Conservation (phyloP, 2,797 vertebrate genomes). For the Malacoctenus gilli region DNA sequence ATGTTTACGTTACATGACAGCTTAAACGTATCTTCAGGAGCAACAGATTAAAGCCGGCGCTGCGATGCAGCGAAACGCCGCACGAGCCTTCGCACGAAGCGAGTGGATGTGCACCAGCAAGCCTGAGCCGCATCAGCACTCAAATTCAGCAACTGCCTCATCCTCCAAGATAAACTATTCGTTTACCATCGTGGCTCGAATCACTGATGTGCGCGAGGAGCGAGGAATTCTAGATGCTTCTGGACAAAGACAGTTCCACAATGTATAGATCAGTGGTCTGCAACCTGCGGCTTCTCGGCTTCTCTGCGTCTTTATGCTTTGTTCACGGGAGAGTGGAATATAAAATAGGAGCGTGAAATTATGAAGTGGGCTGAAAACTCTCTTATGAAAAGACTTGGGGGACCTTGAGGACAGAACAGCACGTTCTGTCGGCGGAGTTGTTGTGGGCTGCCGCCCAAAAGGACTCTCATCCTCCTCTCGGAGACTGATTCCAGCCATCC, state of each 20-base stretch:
- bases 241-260: not conserved
- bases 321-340: constrained; percentile 23
- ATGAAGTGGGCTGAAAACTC: constrained; percentile 16
- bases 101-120: constrained; percentile 33
- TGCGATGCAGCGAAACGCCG: constrained; percentile 16
- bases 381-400: constrained; percentile 27
- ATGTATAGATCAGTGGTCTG: not conserved
- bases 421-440: constrained; percentile 39
- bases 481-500: constrained; percentile 30
- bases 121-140: constrained; percentile 21
- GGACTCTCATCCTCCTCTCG: constrained; percentile 36
- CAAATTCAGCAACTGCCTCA: constrained; percentile 25
- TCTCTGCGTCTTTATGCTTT: constrained; percentile 1
- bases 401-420: constrained; percentile 53
- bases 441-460: constrained; percentile 34
- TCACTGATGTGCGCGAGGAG: constrained; percentile 8
- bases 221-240: constrained; percentile 2
- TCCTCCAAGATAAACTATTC: constrained; percentile 19
- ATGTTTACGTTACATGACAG: constrained; percentile 44
- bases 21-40: constrained; percentile 40
- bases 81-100: constrained; percentile 26
- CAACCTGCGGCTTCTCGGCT: too few relatives aligned
- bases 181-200: constrained; percentile 6
- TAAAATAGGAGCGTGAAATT: constrained; percentile 26
- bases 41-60: constrained; percentile 52